Evolutionary conservation across 1,140 invertebrate genomes (phyloP), one percentile per base, ranked within the genome.

Genomic region (Aphelenchoides fujianensis): DNA sequence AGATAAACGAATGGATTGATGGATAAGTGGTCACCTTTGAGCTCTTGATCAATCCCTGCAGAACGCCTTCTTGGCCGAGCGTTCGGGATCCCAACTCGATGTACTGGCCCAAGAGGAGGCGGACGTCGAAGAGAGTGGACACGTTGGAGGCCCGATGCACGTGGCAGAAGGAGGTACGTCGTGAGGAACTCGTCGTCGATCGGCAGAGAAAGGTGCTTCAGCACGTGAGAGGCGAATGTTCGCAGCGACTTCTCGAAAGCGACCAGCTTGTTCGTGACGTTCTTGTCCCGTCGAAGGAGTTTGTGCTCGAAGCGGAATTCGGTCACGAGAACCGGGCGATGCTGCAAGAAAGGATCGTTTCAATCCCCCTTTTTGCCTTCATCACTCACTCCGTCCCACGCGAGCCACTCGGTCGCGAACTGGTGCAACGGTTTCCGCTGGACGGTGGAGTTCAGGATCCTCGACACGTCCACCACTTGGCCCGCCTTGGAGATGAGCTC

Each of bases 401-500:
- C 63, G 36, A 34, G 53, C 23, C 53, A 66, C 63, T 66, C 63
- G 30, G 16, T 19, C 2, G 32, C n/a, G 7, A n/a, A 66, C n/a
- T 66, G 12, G 31, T 66, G 16, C 28, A 16, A n/a, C n/a, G 57
- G 2, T 37, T 66, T 37, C 31, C 63, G 16, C 2, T 66, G 37
- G 12, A 37, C 32, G 12, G 16, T 35, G 12, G 31, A 37, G 12
- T 66, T 35, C 32, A 36, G 37, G 16, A 66, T 30, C 16, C 32
- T 31, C 12, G 16, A 12, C 27, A 66, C 53, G 27, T 37, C 31
- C 19, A 66, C 32, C n/a, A 66, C 37, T 3, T 66, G 63, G 2
- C 63, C 63, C 23, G 63, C n/a, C 7, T 66, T 66, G 12, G 31
- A 36, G 16, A 66, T 12, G 23, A 66, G n/a, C 31, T 66, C 63